phyloP scores from a whole-genome alignment of 2,888 invertebrate genomes.

The Phlogophora meticulosa region DNA sequence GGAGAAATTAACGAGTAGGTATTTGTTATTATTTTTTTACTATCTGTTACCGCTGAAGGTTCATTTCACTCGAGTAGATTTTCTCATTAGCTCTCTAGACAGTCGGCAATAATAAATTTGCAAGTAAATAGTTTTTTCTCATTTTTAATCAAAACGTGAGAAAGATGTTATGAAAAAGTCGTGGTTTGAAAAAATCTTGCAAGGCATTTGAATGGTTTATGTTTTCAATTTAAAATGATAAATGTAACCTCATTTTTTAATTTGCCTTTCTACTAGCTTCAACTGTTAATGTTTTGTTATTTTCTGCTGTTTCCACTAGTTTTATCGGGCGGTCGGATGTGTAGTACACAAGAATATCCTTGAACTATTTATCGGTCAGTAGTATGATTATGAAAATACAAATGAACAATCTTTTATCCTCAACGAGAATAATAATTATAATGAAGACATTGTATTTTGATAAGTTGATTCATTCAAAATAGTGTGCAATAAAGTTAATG shows the following conservation, averaged over 20 bases:
- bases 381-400: slow-evolving; percentile 20
- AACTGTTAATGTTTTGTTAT: slow-evolving; percentile 10
- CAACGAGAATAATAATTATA: slow-evolving; percentile 17
- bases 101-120: slow-evolving; percentile 63
- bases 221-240: slow-evolving; percentile 21
- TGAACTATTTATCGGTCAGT: slow-evolving; percentile 48
- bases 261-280: slow-evolving; percentile 2
- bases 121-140: slow-evolving; percentile 63
- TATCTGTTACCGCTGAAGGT: slow-evolving; percentile 59
- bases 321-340: slow-evolving; percentile 19
- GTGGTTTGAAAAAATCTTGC: slow-evolving; percentile 31
- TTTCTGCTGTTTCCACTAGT: slow-evolving; percentile 2
- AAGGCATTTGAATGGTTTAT: slow-evolving; percentile 10
- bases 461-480: slow-evolving; percentile 7
- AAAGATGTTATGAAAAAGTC: slow-evolving; percentile 32
- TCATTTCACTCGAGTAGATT: slow-evolving; percentile 67
- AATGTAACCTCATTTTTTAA: slow-evolving; percentile 21
- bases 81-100: slow-evolving; percentile 68
- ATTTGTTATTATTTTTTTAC: slow-evolving; percentile 64
- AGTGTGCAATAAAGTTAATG: slow-evolving; percentile 3
- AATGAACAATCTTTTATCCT: slow-evolving; percentile 29
- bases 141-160: slow-evolving; percentile 56
- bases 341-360: slow-evolving; percentile 37
- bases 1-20: slow-evolving; percentile 53
- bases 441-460: slow-evolving; percentile 7